Evolutionary conservation across 2,113 vertebrate genomes (phyloP), one percentile per base, ranked within the genome.

Genomic region (Leptodactylus fuscus): DNA sequence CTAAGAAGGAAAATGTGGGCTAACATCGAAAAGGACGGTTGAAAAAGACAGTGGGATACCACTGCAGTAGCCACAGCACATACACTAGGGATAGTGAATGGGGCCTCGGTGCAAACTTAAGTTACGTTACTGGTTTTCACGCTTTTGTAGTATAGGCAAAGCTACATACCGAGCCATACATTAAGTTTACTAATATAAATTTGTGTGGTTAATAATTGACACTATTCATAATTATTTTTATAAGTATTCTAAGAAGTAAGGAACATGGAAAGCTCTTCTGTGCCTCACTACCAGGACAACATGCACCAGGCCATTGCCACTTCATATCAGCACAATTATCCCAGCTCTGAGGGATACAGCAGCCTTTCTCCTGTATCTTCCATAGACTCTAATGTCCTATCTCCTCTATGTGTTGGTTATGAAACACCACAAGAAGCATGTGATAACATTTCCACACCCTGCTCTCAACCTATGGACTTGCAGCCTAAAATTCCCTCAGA

Each of bases 351-450:
- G 10, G 7, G 89, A 48, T 12, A 71, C 89, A 87, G 94, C 89
- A 96, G 95, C 88, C 91, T 96, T 67, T 97, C 96, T 0, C 96
- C 97, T 4, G 93, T 95, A 24, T 93, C 94, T 11, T 93, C 94
- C 22, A 76, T 94, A 0, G 96, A 96, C 82, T 96, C 95, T 15
- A 94, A 91, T 9, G 90, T 94, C 79, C 92, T 92, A 82, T 93
- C 93, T 0, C 92, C 94, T 0, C 85, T 88, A 1, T 79, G 88
- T 16, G 3, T 81, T n/a, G 82, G 32, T 29, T 0, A n/a, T 10
- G 3, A 5, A 22, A 16, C 24, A 7, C 12, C 81, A 3, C 5
- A 0, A 0, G 85, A 55, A 4, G 41, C 70, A 24, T n/a, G 24
- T 79, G 71, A 22, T n/a, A 62, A 65, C 34, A 71, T 67, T 62